phyloP scores from a whole-genome alignment of 2,113 vertebrate genomes.

The Carettochelys insculpta region DNA sequence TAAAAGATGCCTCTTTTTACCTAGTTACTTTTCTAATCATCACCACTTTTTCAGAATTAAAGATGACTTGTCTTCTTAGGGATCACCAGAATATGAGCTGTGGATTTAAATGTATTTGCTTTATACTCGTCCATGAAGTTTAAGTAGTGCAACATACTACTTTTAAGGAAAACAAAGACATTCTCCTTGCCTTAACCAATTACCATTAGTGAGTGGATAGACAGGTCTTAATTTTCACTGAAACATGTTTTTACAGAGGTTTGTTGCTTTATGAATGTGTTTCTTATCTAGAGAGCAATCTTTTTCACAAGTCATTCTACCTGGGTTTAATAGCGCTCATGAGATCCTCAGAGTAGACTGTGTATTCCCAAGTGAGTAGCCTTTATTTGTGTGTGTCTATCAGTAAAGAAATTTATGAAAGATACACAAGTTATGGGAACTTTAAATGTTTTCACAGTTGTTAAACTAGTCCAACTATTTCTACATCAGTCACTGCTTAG shows the following conservation, averaged over 20 bases:
- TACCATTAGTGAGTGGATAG: background rate
- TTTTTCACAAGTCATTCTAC: conserved; percentile 26
- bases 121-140: background rate
- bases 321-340: background rate
- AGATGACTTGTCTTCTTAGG: background rate
- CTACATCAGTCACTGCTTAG: background rate
- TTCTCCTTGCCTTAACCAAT: background rate
- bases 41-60: background rate
- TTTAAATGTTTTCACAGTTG: conserved; percentile 67
- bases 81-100: rapidly evolving
- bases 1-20: background rate
- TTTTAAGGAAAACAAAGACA: background rate
- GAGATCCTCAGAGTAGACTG: conserved; percentile 4
- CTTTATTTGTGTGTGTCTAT: conserved; percentile 74
- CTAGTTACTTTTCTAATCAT: background rate
- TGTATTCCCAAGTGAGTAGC: conserved; percentile 74
- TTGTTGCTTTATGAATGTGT: conserved; percentile 79
- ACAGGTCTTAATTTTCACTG: conserved; percentile 8
- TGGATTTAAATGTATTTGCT: background rate
- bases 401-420: conserved; percentile 60
- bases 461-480: conserved; percentile 17
- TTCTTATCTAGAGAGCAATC: conserved; percentile 45
- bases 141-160: rapidly evolving
- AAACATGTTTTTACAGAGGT: conserved; percentile 69
- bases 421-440: conserved; percentile 64